These are phyloP conservation scores for Acanthopagrus latus DNA, from an alignment of 2,797 vertebrate species.

Conservation along the genomic window DNA sequence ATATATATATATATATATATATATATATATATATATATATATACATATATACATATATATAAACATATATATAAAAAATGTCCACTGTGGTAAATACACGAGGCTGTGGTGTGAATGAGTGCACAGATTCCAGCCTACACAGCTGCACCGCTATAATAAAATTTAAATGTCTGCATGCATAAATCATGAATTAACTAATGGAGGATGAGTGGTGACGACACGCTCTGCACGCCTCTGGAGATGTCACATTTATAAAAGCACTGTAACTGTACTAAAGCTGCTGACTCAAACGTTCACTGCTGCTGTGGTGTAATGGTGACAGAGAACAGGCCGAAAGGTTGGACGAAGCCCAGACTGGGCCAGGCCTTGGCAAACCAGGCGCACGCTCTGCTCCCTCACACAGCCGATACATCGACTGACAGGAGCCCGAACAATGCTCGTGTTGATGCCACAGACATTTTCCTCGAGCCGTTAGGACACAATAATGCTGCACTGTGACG, in stretches of 20 bases:
- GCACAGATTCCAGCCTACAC: background rate
- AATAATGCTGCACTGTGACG: constrained; percentile 57
- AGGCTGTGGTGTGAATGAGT: constrained; percentile 6
- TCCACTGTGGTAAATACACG: background rate
- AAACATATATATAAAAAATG: too few relatives aligned
- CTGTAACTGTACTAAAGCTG: background rate
- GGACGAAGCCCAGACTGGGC: constrained; percentile 36
- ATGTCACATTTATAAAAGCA: constrained; percentile 32
- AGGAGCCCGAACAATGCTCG: constrained; percentile 53
- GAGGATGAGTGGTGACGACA: background rate
- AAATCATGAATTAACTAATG: constrained; percentile 30
- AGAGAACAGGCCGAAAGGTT: constrained; percentile 42
- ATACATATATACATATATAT: too few relatives aligned
- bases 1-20: too few relatives aligned
- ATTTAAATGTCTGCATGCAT: constrained; percentile 17
- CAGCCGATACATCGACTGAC: constrained; percentile 20
- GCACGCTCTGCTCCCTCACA: constrained; percentile 21
- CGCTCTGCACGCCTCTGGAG: background rate
- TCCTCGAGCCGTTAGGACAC: constrained; percentile 48
- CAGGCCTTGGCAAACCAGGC: constrained; percentile 50
- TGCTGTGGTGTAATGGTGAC: background rate
- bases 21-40: too few relatives aligned
- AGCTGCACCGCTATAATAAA: background rate
- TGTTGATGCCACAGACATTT: constrained; percentile 65
- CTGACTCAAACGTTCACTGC: constrained; percentile 11